Base-by-base conservation (phyloP, 2,888 invertebrate genomes). In the Folsomia manolachei region DNA sequence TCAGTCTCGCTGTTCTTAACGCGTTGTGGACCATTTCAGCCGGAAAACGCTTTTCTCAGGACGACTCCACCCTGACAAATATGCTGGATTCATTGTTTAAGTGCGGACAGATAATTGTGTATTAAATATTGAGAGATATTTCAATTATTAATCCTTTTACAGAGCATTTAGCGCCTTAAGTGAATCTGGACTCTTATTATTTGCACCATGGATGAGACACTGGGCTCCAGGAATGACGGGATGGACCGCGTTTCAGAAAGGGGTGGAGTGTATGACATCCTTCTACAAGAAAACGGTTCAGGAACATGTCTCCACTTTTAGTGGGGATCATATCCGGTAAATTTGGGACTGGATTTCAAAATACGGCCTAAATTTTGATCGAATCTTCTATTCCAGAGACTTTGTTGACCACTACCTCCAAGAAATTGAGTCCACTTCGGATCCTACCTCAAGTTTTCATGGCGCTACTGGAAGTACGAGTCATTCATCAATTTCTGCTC, bases 371-470 rank as follows among this genome's bases (percentile, higher is more conserved):
- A 39, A 19, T 53, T 19, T 24, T n/a, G 21, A 11, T 9, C 2
- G 11, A 19, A 14, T 18, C 53, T 63, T 53, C 19, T 27, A 23
- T 53, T 51, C 1, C 51, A 74, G 78, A 9, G 76, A 79, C 39
- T 79, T 78, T 61, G 74, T 79, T 25, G 79, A 79, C 51, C 69
- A 69, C 2, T 79, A 73, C 26, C 24, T 79, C 4, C 56, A 67
- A 11, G 76, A 79, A 63, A 70, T 78, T 9, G 60, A 75, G 39
- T 72, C 73, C 71, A 79, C 79, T 0, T 70, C 68, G 0, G 74
- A 79, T 63, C 71, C 70, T n/a, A 71, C 73, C 9, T 79, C 78
- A 0, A 63, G 63, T 0, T 78, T 79, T 69, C 74, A 75, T 56
- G 73, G 74, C n/a, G 63, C 66, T 11, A 11, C 4, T 18, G 79